Base-by-base conservation (phyloP, 2,888 invertebrate species). In the Diogma glabrata region DNA sequence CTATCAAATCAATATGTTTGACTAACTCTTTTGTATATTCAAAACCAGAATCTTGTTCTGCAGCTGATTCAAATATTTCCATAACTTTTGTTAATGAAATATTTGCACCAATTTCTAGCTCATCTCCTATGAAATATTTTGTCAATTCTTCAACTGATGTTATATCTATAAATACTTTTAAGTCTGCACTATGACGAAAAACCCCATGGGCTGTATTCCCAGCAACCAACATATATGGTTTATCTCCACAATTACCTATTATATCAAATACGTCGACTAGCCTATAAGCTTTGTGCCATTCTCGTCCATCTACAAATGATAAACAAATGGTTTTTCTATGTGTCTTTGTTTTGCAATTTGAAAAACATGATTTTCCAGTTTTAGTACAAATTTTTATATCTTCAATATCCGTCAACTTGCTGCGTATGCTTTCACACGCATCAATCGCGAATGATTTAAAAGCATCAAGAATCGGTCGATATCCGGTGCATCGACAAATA, bases 161-260 rank as follows among this genome's bases (percentile, higher is more conserved):
- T 2, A 83, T 69, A 57, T 84, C 81, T 50, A 84, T 77, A 43
- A 79, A 73, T 6, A 76, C 62, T 55, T 72, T 68, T 51, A 56
- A 28, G 22, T 51, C 17, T 3, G 47, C 22, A 30, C 45, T 47
- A 14, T 54, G 40, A 8, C 63, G 62, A 55, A 60, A 67, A 8
- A 68, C 64, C 7, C 85, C 86, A 66, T 76, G 77, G 12, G 78
- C 81, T 3, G 85, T 85, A 61, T 84, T 84, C 9, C 85, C 85
- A 23, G 77, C 78, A 2, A 84, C 73, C 7, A 85, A 62, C 63
- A 77, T 73, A 56, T 80, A 81, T 14, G 66, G 68, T 8, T 66
- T 63, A 12, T 70, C 61, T 12, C 66, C 64, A 51, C 66, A 61
- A 28, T 61, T 67, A 8, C 63, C 57, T 40, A 85, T 70, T 43